phyloP scores from a whole-genome alignment of 2,888 invertebrate genomes.

The Drosophila villosipedis region DNA sequence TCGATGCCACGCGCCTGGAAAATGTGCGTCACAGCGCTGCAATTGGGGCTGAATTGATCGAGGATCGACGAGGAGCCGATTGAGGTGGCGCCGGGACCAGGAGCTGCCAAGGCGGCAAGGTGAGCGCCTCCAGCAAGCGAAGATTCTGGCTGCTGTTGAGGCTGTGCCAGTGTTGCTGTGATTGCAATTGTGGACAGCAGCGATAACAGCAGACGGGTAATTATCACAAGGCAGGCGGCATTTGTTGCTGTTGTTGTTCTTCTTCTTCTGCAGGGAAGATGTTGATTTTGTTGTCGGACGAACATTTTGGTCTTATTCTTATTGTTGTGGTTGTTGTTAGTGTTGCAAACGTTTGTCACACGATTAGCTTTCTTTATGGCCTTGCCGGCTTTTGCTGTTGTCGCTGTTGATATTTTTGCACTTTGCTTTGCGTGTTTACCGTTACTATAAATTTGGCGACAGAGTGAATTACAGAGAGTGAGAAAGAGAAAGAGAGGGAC shows the following conservation, averaged over 20 bases:
- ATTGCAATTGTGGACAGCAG: constrained; percentile 34
- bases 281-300: constrained; percentile 25
- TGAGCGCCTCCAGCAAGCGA: constrained; percentile 32
- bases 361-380: constrained; percentile 45
- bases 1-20: constrained; percentile 86
- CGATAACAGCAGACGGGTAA: constrained; percentile 46
- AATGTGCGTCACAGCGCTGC: constrained; percentile 86
- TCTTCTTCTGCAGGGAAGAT: constrained; percentile 50
- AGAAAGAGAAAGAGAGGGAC: constrained; percentile 24
- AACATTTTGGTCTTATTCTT: constrained; percentile 43
- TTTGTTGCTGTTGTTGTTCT: constrained; percentile 44
- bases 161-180: constrained; percentile 24
- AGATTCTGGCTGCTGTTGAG: constrained; percentile 22
- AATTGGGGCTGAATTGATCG: constrained; percentile 85
- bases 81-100: constrained; percentile 43
- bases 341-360: constrained; percentile 39
- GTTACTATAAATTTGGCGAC: constrained; percentile 48
- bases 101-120: constrained; percentile 65
- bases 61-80: constrained; percentile 74
- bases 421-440: constrained; percentile 51
- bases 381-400: constrained; percentile 45
- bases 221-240: constrained; percentile 65
- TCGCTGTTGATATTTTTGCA: constrained; percentile 40
- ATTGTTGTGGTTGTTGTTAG: constrained; percentile 29
- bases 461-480: constrained; percentile 7